These are phyloP conservation scores for Harmothoe impar DNA, from an alignment of 2,888 invertebrate species.

Conservation along the genomic window DNA sequence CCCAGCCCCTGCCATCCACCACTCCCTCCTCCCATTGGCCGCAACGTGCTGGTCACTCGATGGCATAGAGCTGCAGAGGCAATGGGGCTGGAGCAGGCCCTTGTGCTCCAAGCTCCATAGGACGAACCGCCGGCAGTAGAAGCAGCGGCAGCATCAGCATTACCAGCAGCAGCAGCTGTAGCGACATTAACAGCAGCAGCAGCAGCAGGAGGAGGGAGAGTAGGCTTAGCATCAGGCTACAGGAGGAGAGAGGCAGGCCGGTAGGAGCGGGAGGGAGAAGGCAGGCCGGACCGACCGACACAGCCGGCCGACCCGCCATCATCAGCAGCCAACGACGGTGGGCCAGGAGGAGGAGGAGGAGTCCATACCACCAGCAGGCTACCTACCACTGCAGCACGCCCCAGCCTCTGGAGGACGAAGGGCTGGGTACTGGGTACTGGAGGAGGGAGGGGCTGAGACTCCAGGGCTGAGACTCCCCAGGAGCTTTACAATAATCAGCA, in stretches of 20 bases:
- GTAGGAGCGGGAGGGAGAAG: no score
- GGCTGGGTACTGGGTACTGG: no score
- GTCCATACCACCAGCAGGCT: not conserved
- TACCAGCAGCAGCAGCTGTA: not conserved
- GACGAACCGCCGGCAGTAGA: not conserved
- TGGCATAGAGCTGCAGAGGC: slow-evolving; percentile 13
- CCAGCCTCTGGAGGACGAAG: no score
- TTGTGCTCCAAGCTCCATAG: no score
- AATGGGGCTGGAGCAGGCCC: slow-evolving; percentile 6
- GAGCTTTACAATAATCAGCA: no score
- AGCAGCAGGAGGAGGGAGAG: not conserved
- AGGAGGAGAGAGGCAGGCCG: no score
- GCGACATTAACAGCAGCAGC: not conserved
- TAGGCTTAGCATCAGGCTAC: no score
- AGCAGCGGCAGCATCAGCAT: not conserved
- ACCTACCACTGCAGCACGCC: no score
- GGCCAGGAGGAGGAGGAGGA: not conserved
- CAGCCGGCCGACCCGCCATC: not conserved
- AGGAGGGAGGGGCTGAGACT: no score
- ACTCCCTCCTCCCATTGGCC: not conserved
- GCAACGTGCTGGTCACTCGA: not conserved
- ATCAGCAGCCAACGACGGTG: not conserved
- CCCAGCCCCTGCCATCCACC: not conserved
- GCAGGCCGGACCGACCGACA: not conserved
- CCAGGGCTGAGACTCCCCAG: no score